Conservation (phyloP, 2,113 vertebrate species). For the Struthio camelus region DNA sequence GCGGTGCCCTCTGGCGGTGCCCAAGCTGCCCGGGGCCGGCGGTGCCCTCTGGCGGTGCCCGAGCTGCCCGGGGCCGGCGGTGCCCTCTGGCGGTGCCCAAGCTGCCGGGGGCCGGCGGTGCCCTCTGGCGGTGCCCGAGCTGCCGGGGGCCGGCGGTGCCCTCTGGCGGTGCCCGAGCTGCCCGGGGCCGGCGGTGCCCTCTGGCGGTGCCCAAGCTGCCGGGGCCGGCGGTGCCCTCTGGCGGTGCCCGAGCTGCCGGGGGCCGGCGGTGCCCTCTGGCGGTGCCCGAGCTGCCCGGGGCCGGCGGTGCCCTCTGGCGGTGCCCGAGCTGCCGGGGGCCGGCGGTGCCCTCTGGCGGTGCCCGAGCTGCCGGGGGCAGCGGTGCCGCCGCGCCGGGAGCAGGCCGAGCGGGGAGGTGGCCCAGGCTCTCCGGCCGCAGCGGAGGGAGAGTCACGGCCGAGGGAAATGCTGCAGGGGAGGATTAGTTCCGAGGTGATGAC, state of each 20-base stretch:
- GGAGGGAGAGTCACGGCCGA: background rate
- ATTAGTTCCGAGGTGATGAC: slow-evolving; percentile 6
- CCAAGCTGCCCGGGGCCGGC: background rate
- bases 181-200: background rate
- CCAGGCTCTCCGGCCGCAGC: background rate
- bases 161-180: background rate
- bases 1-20: background rate
- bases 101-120: background rate
- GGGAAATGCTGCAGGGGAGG: background rate
- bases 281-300: background rate
- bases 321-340: background rate
- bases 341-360: background rate
- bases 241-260: background rate
- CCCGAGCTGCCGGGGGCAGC: background rate
- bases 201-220: background rate
- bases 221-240: background rate
- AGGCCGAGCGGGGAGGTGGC: slow-evolving; percentile 9
- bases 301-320: background rate
- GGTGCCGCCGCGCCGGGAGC: background rate
- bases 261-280: background rate
- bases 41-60: background rate
- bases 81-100: background rate
- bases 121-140: background rate
- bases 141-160: background rate
- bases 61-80: background rate